These are phyloP conservation scores for Pipra filicauda DNA, from an alignment of 2,113 vertebrate species.

Conservation along the genomic window DNA sequence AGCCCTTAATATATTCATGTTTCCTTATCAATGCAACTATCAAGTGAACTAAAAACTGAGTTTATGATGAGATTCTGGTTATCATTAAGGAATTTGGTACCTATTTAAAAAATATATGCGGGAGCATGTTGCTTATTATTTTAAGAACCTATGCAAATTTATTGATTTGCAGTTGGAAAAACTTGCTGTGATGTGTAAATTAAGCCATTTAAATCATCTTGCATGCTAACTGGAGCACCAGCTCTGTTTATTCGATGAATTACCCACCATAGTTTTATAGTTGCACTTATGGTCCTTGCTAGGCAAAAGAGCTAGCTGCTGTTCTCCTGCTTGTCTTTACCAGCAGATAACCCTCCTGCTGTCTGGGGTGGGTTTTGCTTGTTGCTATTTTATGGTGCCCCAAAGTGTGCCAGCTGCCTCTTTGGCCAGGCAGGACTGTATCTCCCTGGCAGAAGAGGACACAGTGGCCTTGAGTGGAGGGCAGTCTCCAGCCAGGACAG, in stretches of 20 bases:
- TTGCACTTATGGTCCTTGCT: not conserved
- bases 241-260: not conserved
- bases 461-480: rapidly evolving
- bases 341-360: not conserved
- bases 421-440: no score
- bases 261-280: not conserved
- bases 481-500: not conserved
- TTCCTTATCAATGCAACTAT: not conserved
- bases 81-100: conserved; percentile 38
- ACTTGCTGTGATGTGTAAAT: conserved; percentile 50
- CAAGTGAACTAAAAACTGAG: not conserved
- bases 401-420: not conserved
- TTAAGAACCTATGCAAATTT: conserved; percentile 50
- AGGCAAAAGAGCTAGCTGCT: not conserved
- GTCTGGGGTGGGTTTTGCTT: not conserved
- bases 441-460: rapidly evolving
- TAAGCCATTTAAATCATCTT: conserved; percentile 47
- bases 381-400: not conserved
- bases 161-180: conserved; percentile 49
- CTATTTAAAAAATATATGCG: conserved; percentile 49
- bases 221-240: not conserved
- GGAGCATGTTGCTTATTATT: conserved; percentile 45
- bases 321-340: not conserved
- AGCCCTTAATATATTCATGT: not conserved
- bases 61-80: not conserved